Evolutionary conservation across 2,888 invertebrate species (phyloP), one percentile per base, ranked within the genome.

Genomic region (Latheticus oryzae): DNA sequence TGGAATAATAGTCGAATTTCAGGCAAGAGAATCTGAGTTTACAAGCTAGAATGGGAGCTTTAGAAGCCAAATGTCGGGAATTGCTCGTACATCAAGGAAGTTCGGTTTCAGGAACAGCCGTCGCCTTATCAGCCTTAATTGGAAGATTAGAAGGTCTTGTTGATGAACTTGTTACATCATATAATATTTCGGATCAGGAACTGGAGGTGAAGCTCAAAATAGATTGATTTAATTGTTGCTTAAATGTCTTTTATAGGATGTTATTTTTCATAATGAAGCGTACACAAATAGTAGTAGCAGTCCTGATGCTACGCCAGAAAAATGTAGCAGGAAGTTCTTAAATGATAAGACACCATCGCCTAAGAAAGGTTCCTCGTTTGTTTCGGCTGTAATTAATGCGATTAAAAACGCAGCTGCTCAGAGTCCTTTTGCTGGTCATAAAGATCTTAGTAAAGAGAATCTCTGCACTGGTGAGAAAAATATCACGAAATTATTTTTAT

Each of bases 211-310:
- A n/a, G n/a, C 12, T 55, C 15, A 15, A 47, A 4, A 45, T n/a
- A n/a, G 32, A 9, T 5, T 42, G 8, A 5, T 30, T 4, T 13
- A 5, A 12, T 37, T 37, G n/a, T n/a, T n/a, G n/a, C n/a, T n/a
- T n/a, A n/a, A 40, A 28, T 28, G 8, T 7, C 5, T 2, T 19
- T 26, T 15, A 60, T 66, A 88, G 87, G 88, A 91, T 71, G 86
- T 87, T 54, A 87, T 91, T 66, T 91, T 86, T 76, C 90, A 91
- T 73, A 91, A 90, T 69, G 91, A 91, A 75, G 87, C 86, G 0
- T 89, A 86, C 75, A 87, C 88, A 70, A 86, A 85, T 69, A 89
- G 88, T 73, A 86, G 87, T 75, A 87, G 88, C 72, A 86, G 87
- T 51, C 82, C 85, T 47, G 87, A 89, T 23, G 83, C 86, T 5